Conservation (phyloP, 2,113 vertebrate genomes). For the Nestor notabilis region DNA sequence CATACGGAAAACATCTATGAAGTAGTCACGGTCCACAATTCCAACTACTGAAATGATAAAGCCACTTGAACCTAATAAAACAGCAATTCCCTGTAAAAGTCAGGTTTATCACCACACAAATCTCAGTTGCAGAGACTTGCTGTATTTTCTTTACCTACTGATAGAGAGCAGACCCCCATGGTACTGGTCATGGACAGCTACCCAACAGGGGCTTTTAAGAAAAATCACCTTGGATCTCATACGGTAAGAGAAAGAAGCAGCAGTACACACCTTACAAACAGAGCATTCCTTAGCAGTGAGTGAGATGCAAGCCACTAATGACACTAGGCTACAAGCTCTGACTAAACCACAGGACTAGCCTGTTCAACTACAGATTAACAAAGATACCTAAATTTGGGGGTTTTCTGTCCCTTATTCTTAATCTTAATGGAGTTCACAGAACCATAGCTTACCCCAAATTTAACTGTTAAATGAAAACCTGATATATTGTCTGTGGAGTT, state of each 20-base stretch:
- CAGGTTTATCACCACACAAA: not conserved
- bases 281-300: not conserved
- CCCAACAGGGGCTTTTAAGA: not conserved
- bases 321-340: not conserved
- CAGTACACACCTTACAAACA: not conserved
- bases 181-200: not conserved
- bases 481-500: not conserved
- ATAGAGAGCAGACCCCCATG: fast-evolving
- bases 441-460: not conserved
- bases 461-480: not conserved
- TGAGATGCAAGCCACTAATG: not conserved
- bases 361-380: not conserved
- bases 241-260: not conserved
- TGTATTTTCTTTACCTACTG: not conserved
- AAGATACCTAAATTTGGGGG: not conserved
- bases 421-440: not conserved
- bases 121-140: not conserved
- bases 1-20: not conserved
- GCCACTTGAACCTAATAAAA: not conserved
- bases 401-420: not conserved
- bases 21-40: fast-evolving
- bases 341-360: not conserved
- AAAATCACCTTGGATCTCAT: not conserved
- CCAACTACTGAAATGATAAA: not conserved
- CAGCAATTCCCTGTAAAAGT: not conserved